These are phyloP conservation scores for Salarias fasciatus DNA, from an alignment of 2,797 vertebrate genomes.

Conservation along the genomic window DNA sequence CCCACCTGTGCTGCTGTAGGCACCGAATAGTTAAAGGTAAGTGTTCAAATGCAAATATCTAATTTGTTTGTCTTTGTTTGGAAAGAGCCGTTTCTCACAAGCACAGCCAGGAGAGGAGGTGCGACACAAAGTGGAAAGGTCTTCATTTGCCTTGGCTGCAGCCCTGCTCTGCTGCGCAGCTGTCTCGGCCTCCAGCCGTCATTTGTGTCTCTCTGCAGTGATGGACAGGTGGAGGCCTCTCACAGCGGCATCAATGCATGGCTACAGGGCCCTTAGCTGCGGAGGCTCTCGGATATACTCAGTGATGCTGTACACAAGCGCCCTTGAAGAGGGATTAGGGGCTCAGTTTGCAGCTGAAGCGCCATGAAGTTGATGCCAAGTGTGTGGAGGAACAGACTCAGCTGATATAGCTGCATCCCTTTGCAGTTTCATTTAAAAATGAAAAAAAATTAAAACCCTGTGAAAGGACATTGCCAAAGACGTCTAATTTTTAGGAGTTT, in stretches of 20 bases:
- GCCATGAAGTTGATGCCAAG: slow-evolving; percentile 3
- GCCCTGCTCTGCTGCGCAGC: slow-evolving; percentile 46
- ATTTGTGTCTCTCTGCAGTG: slow-evolving; percentile 59
- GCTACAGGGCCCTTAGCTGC: slow-evolving; percentile 56
- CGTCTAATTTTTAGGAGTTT: too few species aligned
- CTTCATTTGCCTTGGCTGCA: slow-evolving; percentile 79
- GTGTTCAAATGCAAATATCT: slow-evolving; percentile 81
- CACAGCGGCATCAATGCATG: slow-evolving; percentile 47
- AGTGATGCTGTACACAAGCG: slow-evolving; percentile 49
- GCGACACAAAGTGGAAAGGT: slow-evolving; percentile 62
- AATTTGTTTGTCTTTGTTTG: slow-evolving; percentile 84
- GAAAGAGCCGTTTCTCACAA: slow-evolving; percentile 77
- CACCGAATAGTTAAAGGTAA: slow-evolving; percentile 62
- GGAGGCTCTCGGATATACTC: slow-evolving; percentile 27
- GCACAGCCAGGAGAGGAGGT: slow-evolving; percentile 48
- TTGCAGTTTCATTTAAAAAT: neutral
- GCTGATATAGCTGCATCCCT: neutral
- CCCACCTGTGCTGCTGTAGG: slow-evolving; percentile 35
- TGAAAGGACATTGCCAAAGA: neutral
- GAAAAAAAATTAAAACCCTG: neutral
- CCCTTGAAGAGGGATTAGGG: slow-evolving; percentile 32
- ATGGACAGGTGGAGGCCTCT: slow-evolving; percentile 57
- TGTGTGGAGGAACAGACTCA: neutral
- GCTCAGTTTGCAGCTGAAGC: slow-evolving; percentile 5
- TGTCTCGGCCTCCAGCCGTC: slow-evolving; percentile 44